These are phyloP conservation scores for Bathynomus jamesi DNA, from an alignment of 1,140 invertebrate genomes.

Conservation along the genomic window DNA sequence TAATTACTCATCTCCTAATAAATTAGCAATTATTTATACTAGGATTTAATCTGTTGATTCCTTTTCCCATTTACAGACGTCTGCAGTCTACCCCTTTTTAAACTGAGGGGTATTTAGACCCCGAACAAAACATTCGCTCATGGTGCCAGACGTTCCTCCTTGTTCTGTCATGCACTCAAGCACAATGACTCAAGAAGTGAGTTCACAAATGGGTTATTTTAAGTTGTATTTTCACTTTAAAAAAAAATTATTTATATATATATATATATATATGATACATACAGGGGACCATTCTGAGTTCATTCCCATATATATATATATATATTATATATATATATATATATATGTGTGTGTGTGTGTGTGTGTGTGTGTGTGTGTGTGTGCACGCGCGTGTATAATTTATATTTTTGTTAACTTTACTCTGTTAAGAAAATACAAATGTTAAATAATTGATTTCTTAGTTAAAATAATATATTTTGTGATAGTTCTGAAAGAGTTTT, in stretches of 20 bases:
- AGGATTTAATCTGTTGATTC: no score
- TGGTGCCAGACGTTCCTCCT: neutral
- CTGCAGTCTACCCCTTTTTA: neutral
- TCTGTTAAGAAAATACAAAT: no score
- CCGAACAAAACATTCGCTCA: neutral
- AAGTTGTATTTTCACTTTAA: neutral
- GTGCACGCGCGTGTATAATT: neutral
- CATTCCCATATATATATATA: neutral
- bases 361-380: neutral
- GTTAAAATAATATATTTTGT: no score
- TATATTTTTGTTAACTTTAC: no score
- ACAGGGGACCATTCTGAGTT: no score
- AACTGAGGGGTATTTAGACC: neutral
- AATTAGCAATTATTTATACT: no score
- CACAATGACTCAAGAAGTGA: neutral
- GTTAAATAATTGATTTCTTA: no score
- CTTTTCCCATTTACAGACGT: neutral
- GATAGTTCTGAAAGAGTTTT: no score
- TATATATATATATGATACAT: neutral
- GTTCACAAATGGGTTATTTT: neutral
- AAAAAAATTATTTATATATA: neutral
- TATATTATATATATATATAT: neutral
- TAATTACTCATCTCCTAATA: neutral
- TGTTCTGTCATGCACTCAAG: neutral
- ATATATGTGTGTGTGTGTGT: neutral